Evolutionary conservation across 2,888 invertebrate species (phyloP), one percentile per base, ranked within the genome.

Genomic region (Trachelus iudaicus): DNA sequence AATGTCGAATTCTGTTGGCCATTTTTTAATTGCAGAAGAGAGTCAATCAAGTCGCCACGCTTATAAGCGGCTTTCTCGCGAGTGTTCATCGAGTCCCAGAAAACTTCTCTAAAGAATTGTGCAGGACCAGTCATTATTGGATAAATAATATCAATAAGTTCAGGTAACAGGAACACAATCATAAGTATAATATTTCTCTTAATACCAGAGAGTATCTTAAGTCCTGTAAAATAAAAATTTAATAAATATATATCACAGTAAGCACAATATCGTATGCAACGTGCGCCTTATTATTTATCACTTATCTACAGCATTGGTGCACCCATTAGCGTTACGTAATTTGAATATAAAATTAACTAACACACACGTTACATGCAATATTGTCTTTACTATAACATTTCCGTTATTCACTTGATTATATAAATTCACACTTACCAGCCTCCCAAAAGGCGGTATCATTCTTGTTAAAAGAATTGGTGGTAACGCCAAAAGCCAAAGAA

Each of bases 401-500:
- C 2, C 40, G 23, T 4, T 23, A 40, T 40, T 40, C 40, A 23
- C 6, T 23, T 6, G 2, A 40, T 40, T 40, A 23, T 6, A 40
- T 23, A 15, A 40, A 68, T 69, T 40, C 23, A 76, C 34, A 77
- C 78, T 78, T 78, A 88, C 89, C 88, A 37, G 87, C 87, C 76
- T 86, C 79, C 84, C 83, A 88, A 79, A 89, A 88, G 6, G 81
- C 79, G 6, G 77, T 80, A 40, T 85, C 83, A 34, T 80, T 76
- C 13, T 81, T 75, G 34, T 87, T 80, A 76, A 89, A 89, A 0
- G 87, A 88, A 81, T 89, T 87, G 0, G 87, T 86, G 0, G 80
- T 83, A n/a, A 89, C 81, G n/a, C 89, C 89, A 79, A 89, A 89
- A 23, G 84, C 85, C 1, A 86, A 34, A 0, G 88, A 88, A 11